Evolutionary conservation across 2,113 vertebrate species (phyloP).

Genomic region (Recurvirostra avosetta): DNA sequence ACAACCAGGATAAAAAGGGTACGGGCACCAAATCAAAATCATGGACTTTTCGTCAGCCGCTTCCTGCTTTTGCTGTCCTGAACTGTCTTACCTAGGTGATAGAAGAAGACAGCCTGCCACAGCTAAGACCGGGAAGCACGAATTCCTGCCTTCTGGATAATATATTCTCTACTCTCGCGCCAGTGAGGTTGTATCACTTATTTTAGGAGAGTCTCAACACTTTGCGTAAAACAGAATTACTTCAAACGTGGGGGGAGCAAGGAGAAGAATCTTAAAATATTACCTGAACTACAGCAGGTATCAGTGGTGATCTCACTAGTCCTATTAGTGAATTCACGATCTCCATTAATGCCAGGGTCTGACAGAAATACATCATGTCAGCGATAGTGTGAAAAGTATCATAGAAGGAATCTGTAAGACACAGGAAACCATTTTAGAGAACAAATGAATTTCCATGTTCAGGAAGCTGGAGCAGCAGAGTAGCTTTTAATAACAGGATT

Average conservation of each 20-base stretch:
- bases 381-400: slow-evolving; percentile 90
- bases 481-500: neutral
- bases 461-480: neutral
- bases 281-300: slow-evolving; percentile 87
- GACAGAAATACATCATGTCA: slow-evolving; percentile 95
- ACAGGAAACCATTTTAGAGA: neutral
- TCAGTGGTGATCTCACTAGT: slow-evolving; percentile 80
- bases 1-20: neutral
- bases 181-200: neutral
- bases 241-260: neutral
- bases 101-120: neutral
- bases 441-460: neutral
- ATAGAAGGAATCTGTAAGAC: slow-evolving; percentile 86
- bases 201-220: neutral
- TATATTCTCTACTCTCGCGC: neutral
- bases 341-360: slow-evolving; percentile 87
- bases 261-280: neutral
- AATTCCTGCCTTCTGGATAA: neutral
- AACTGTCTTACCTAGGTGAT: neutral
- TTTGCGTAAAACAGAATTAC: neutral
- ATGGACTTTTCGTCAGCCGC: neutral
- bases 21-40: neutral
- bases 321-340: slow-evolving; percentile 88
- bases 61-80: neutral
- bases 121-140: neutral